Conservation (phyloP, 2,888 invertebrate genomes). For the Hetaerina titia region DNA sequence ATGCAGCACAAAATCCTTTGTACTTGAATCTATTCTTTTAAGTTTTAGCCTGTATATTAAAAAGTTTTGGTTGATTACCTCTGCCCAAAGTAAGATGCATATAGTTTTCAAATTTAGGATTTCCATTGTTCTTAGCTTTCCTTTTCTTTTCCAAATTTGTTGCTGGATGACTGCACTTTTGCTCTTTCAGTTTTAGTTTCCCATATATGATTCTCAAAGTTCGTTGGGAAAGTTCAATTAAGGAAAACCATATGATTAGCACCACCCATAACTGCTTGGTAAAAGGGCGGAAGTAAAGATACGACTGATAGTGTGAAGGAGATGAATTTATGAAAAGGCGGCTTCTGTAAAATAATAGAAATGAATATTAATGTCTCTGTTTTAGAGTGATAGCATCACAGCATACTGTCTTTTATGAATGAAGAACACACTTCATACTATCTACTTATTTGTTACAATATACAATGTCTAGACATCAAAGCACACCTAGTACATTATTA, state of each 20-base stretch:
- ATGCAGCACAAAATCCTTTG: too few species aligned
- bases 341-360: slow-evolving; percentile 30
- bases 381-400: too few species aligned
- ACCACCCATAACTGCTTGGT: slow-evolving; percentile 16
- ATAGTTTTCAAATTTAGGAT: not conserved
- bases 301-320: slow-evolving; percentile 36
- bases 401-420: not conserved
- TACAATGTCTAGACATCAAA: not conserved
- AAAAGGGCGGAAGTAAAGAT: slow-evolving; percentile 59
- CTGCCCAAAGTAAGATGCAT: not conserved
- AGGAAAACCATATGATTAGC: not conserved
- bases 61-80: not conserved
- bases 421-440: too few species aligned
- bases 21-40: too few species aligned
- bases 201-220: not conserved
- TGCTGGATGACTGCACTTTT: too few species aligned
- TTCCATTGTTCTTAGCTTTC: not conserved
- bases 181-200: not conserved
- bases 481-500: not conserved
- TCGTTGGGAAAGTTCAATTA: slow-evolving; percentile 8
- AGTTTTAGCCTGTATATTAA: too few species aligned
- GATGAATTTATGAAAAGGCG: slow-evolving; percentile 33
- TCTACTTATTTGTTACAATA: not conserved
- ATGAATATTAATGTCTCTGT: not conserved
- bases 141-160: not conserved